Conservation (phyloP, 1,140 invertebrate species). For the Drosophila sp. region DNA sequence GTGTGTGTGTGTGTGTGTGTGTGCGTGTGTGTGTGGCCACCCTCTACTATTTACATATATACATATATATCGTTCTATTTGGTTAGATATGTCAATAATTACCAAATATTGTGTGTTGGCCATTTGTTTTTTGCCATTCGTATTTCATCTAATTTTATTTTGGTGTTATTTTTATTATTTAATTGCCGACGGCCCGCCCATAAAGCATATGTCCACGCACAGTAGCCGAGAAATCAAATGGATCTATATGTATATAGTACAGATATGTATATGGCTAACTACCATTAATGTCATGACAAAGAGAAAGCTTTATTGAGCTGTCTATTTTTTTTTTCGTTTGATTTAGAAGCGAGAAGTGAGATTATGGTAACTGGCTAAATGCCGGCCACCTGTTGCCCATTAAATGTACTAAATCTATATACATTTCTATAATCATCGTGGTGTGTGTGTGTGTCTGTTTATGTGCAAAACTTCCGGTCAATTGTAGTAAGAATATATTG, state of each 20-base stretch:
- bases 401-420: background rate
- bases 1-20: no score
- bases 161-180: conserved; percentile 8
- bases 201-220: conserved; percentile 1
- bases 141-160: conserved; percentile 8
- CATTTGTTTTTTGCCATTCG: background rate
- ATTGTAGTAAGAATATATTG: background rate
- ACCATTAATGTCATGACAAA: background rate
- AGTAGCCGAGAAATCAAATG: conserved; percentile 6
- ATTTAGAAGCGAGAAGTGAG: background rate
- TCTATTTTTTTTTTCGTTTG: background rate
- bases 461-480: conserved; percentile 2
- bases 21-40: background rate
- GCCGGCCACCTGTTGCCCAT: background rate
- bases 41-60: background rate
- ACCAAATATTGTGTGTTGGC: conserved; percentile 2
- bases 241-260: background rate
- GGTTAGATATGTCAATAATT: conserved; percentile 13
- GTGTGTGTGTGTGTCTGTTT: conserved; percentile 11
- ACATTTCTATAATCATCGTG: background rate
- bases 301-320: background rate
- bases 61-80: background rate
- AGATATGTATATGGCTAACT: background rate
- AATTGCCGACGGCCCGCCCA: background rate
- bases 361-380: background rate